Evolutionary conservation across 2,888 invertebrate genomes (phyloP).

Genomic region (Agonopterix alstromeriana): DNA sequence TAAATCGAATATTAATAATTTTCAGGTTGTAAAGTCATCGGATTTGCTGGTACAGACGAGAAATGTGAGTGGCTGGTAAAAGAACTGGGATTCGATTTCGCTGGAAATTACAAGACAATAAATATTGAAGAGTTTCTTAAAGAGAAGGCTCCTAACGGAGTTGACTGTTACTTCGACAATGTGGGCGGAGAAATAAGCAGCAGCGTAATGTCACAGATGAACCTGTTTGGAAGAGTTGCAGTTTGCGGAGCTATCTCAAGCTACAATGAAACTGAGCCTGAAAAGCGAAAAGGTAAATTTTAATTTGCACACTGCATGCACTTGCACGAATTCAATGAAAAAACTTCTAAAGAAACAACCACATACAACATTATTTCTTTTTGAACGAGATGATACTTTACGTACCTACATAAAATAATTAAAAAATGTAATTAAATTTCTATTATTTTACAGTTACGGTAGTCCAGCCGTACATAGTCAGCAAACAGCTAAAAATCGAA

Average conservation of each 20-base stretch:
- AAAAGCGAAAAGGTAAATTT: constrained; percentile 56
- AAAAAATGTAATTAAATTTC: too few relatives aligned
- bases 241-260: constrained; percentile 81
- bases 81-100: constrained; percentile 80
- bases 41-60: constrained; percentile 82
- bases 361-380: too few relatives aligned
- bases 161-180: constrained; percentile 88
- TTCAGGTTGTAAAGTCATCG: constrained; percentile 80
- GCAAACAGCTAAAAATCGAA: constrained; percentile 78
- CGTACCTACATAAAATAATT: too few relatives aligned
- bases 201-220: constrained; percentile 78
- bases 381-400: too few relatives aligned
- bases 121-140: constrained; percentile 72
- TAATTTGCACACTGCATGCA: background rate
- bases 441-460: constrained; percentile 38
- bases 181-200: constrained; percentile 82
- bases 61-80: constrained; percentile 82
- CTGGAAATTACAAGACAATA: constrained; percentile 83
- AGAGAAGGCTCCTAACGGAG: constrained; percentile 80
- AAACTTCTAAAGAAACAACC: too few relatives aligned
- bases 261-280: constrained; percentile 74
- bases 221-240: constrained; percentile 75
- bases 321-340: too few relatives aligned
- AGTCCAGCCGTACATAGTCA: constrained; percentile 72
- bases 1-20: background rate